Percentiles rank a stretch among this genome's conserved stretches.
These are phyloP conservation scores for Drosophila athabasca DNA, from an alignment of 1,140 invertebrate genomes.

Conservation along the genomic window DNA sequence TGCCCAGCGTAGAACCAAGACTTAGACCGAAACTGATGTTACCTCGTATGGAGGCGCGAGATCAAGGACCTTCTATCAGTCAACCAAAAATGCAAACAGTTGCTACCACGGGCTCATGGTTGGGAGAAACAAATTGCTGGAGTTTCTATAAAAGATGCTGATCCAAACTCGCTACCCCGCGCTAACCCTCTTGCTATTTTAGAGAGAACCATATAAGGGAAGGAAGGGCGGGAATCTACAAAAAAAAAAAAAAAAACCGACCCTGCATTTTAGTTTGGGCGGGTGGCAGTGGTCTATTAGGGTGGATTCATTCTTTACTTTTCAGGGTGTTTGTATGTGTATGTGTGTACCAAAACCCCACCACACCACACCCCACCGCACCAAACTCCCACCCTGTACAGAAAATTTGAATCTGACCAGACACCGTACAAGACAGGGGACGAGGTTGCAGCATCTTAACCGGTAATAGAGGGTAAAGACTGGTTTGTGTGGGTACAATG, in stretches of 20 bases:
- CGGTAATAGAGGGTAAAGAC: conserved; percentile 17
- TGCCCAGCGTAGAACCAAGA: too few species aligned
- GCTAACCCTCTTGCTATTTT: neutral
- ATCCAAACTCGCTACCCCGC: neutral
- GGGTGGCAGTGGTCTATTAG: conserved; percentile 6
- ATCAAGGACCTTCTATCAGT: conserved; percentile 47
- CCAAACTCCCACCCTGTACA: neutral
- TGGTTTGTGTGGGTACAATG: conserved; percentile 28
- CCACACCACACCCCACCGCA: too few species aligned
- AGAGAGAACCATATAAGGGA: conserved; percentile 23
- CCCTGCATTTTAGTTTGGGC: neutral
- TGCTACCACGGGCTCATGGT: conserved; percentile 5
- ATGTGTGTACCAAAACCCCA: neutral
- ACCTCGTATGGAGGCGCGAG: neutral
- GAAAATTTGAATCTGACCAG: conserved; percentile 33
- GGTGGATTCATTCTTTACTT: conserved; percentile 5
- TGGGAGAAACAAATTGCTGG: conserved; percentile 10
- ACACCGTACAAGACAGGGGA: conserved; percentile 37
- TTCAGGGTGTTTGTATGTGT: conserved; percentile 1
- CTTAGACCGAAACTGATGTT: too few species aligned
- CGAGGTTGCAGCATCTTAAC: conserved; percentile 11
- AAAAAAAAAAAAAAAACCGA: conserved; percentile 3
- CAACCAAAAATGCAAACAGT: conserved; percentile 39
- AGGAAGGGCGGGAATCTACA: conserved; percentile 7
- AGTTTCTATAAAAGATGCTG: conserved; percentile 10